Base-by-base conservation (phyloP, 2,888 invertebrate species). In the Lepidocyrtoides sp. region DNA sequence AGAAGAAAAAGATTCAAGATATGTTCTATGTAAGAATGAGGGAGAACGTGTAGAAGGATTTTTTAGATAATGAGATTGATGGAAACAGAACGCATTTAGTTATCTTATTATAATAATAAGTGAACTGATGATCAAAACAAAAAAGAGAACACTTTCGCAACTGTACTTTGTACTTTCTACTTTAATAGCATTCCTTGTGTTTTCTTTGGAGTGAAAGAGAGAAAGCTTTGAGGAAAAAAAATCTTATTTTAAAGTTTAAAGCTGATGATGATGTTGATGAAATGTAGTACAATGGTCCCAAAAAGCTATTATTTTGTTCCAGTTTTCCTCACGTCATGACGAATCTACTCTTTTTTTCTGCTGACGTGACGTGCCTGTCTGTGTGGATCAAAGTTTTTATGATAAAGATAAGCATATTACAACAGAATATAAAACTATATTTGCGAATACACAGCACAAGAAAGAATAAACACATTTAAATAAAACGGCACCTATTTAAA, bases 161-260 rank as follows among this genome's bases (percentile, higher is more conserved):
- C 32, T 66, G 66, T n/a, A n/a, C n/a, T n/a, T n/a, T n/a, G n/a
- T 66, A 66, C 32, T 66, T 66, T 66, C 32, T 66, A 66, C 66
- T 32, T 14, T 66, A 32, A 66, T 66, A 66, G 66, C 66, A 66
- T 66, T 66, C 66, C 66, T 66, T 66, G 66, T 66, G 66, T 66
- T 66, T 66, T 66, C 66, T 66, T 66, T 66, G 32, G 14, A 32
- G 32, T 32, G 32, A 66, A n/a, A 2, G 17, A 51, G 51, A 17
- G 12, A 51, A n/a, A 17, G n/a, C 14, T 2, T 1, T 44, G 51
- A n/a, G 17, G 51, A n/a, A 32, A 14, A 10, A 66, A 66, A 32
- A n/a, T 8, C 54, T 54, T 51, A 17, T 51, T 51, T 51, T 14
- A 5, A 26, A 60, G 26, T 10, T 23, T 29, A 32, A 66, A 66